Base-by-base conservation (phyloP, 2,113 vertebrate genomes). In the Oncorhynchus gorbuscha region DNA sequence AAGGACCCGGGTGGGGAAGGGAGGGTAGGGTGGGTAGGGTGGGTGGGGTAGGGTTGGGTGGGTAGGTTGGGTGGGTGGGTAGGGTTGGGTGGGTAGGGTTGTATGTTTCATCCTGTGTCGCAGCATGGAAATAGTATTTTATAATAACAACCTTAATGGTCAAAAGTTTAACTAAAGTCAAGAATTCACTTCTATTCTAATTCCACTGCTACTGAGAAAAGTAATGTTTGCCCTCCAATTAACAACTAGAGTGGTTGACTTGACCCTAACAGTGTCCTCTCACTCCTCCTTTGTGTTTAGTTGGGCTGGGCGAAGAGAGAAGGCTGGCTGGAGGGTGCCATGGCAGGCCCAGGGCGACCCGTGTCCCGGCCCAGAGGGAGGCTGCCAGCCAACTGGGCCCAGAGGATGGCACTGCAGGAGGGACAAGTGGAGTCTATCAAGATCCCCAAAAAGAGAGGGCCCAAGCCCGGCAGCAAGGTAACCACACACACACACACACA, bases 401-500 rank as follows among this genome's bases (percentile, higher is more conserved):
- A 91, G 79, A 90, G 87, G 89, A 92, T 88, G 82, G 94, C 88
- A 83, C 90, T 94, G 74, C 96, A 96, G 82, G 92, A 95, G 80
- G 88, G 90, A 79, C 93, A 91, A 72, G 83, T 76, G 80, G 95
- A 97, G 86, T 93, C 95, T 72, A 89, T 98, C 89, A 98, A 97
- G 92, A 96, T 97, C 87, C 97, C 97, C 92, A 99, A 97, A 94
- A 99, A 99, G 93, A 94, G 97, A 88, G 97, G 97, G 45, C 97
- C 97, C 81, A 99, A 99, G 89, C 97, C 97, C 79, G 97, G 97
- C 88, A 97, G 96, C 92, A 99, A 98, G 97, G 97, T 99, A 93
- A 18, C 4, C 39, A 45, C 2, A 45, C 39, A 45, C 39, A 45
- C 39, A 45, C 39, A 45, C 9, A 45, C 39, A 45, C 39, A 45